Percentiles rank a stretch among this genome's conserved stretches.
Conservation (phyloP, 2,888 invertebrate genomes). For the Agonopterix heracliana region DNA sequence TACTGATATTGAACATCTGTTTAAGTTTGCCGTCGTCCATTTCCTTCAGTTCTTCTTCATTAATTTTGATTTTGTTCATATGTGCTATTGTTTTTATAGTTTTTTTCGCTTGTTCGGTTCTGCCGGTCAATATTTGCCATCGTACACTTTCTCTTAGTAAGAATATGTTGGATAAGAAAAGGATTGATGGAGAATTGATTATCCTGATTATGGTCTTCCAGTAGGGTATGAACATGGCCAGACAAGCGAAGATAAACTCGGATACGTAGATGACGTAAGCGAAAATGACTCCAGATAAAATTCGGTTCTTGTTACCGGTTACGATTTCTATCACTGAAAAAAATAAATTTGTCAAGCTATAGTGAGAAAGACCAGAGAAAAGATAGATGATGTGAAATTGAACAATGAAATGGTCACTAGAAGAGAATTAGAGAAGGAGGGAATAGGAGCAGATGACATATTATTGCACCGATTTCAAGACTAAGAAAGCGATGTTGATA, state of each 20-base stretch:
- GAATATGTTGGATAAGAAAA: slow-evolving; percentile 38
- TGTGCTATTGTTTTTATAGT: slow-evolving; percentile 36
- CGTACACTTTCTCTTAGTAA: slow-evolving; percentile 51
- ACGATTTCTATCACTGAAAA: slow-evolving; percentile 52
- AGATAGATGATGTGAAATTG: too few relatives aligned
- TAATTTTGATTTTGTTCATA: slow-evolving; percentile 43
- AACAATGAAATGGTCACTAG: too few relatives aligned
- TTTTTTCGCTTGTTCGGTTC: slow-evolving; percentile 40
- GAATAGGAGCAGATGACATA: too few relatives aligned
- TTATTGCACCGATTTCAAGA: too few relatives aligned
- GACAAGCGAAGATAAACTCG: slow-evolving; percentile 44
- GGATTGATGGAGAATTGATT: slow-evolving; percentile 46
- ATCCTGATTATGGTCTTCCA: slow-evolving; percentile 52
- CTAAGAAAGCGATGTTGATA: too few relatives aligned
- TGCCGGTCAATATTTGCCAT: slow-evolving; percentile 55
- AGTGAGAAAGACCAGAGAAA: too few relatives aligned
- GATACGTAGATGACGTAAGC: slow-evolving; percentile 51
- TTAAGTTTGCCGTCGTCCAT: slow-evolving; percentile 37
- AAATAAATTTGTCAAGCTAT: slow-evolving; percentile 3
- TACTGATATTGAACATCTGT: slow-evolving; percentile 41
- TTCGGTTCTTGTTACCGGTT: slow-evolving; percentile 39
- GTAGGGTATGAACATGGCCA: slow-evolving; percentile 50
- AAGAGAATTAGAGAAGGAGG: too few relatives aligned
- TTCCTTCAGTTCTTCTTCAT: slow-evolving; percentile 34
- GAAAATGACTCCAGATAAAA: slow-evolving; percentile 48